Percentiles rank a stretch among this genome's conserved stretches.
Evolutionary conservation across 1,140 invertebrate species (phyloP).

Genomic region (Globodera ellingtonae): DNA sequence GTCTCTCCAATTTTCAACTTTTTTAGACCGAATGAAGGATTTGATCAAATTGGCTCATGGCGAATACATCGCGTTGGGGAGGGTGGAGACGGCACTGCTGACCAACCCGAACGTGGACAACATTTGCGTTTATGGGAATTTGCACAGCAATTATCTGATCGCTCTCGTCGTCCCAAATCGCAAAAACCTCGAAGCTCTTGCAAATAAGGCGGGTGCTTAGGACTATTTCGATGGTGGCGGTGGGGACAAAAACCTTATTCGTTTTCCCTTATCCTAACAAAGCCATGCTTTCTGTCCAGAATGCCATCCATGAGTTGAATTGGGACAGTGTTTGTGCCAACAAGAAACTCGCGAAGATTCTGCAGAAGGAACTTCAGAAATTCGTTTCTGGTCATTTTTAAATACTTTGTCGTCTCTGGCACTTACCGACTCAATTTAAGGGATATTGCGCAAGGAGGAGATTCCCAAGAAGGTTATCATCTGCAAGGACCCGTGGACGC

Average conservation of each 20-base stretch:
- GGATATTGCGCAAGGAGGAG: constrained; percentile 77
- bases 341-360: constrained; percentile 49
- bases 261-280: constrained; percentile 8
- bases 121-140: constrained; percentile 88
- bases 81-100: constrained; percentile 87
- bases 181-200: constrained; percentile 66
- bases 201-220: constrained; percentile 54
- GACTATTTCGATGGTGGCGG: too few relatives aligned
- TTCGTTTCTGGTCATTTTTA: constrained; percentile 54
- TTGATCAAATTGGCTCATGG: constrained; percentile 94
- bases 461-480: constrained; percentile 87
- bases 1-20: constrained; percentile 20
- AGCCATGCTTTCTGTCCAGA: constrained; percentile 37
- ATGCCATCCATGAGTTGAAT: constrained; percentile 49
- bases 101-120: constrained; percentile 93
- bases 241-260: too few relatives aligned
- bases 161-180: constrained; percentile 85
- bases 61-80: constrained; percentile 80
- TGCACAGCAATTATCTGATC: constrained; percentile 80
- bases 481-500: constrained; percentile 87
- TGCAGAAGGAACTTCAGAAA: constrained; percentile 56
- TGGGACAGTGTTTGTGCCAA: constrained; percentile 54
- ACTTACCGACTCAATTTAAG: constrained; percentile 38
- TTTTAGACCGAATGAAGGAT: constrained; percentile 90
- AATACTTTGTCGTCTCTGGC: constrained; percentile 17